Conservation (phyloP, 2,797 vertebrate species). For the Staurois parvus region DNA sequence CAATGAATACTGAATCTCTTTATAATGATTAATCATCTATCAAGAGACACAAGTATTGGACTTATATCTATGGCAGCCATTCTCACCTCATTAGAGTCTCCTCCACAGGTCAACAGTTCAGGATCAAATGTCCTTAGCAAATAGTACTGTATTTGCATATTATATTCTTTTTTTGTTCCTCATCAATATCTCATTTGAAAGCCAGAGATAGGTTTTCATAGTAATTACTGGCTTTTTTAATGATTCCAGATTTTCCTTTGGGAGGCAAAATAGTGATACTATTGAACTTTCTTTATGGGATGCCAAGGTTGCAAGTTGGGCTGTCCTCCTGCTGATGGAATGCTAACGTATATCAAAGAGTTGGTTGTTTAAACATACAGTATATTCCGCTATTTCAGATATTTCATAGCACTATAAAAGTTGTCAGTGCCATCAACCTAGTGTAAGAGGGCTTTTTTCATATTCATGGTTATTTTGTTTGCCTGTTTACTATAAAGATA, state of each 20-base stretch:
- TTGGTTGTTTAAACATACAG: background rate
- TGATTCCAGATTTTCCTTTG: background rate
- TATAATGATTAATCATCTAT: slow-evolving; percentile 66
- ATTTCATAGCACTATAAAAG: no score
- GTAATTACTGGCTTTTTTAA: slow-evolving; percentile 10
- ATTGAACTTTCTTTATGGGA: background rate
- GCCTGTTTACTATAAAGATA: no score
- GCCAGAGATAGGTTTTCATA: background rate
- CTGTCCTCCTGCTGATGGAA: background rate
- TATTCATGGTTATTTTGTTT: no score
- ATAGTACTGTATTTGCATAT: slow-evolving; percentile 25
- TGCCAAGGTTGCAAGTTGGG: background rate
- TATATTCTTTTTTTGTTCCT: slow-evolving; percentile 8
- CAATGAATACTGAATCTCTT: slow-evolving; percentile 68
- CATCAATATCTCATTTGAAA: slow-evolving; percentile 39
- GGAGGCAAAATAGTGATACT: background rate
- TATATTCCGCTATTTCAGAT: no score
- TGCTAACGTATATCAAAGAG: background rate
- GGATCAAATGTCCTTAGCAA: background rate
- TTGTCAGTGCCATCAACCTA: no score
- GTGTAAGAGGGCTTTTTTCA: no score
- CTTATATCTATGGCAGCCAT: slow-evolving; percentile 19
- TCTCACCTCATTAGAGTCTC: slow-evolving; percentile 12
- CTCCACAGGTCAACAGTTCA: slow-evolving; percentile 34
- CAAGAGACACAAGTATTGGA: slow-evolving; percentile 1